Evolutionary conservation across 2,797 vertebrate species (phyloP), one percentile per base, ranked within the genome.

Genomic region (Ctenochaetus hawaiiensis): DNA sequence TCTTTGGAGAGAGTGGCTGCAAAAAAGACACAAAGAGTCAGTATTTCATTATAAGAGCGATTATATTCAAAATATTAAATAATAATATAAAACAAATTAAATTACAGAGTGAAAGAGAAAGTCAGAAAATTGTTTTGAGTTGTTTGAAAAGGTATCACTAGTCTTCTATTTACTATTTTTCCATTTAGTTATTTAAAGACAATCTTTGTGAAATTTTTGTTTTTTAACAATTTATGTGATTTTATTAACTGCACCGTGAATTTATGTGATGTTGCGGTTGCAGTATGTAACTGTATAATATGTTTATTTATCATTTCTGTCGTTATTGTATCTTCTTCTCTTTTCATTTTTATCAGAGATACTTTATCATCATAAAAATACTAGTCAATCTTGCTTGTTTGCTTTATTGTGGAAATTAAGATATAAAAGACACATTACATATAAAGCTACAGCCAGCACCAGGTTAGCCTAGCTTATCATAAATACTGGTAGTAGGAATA

Each of bases 1-100:
- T 93, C 89, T 78, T 87, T 90, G 52, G 89, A 59, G 41, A 73
- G 20, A 62, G 73, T 7, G 61, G 85, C 93, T 93, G 84, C 60
- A 90, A 89, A 72, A 85, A 49, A 89, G 52, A 86, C 0, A 67
- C 14, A 26, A 53, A 60, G 41, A 66, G 37, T 72, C 65, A 77
- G 57, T 69, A 71, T 83, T 71, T 81, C 56, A 79, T 74, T 67
- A 53, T 8, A 66, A 67, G 41, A n/a, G 43, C 59, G 23, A 57
- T 70, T 54, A 44, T 45, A 16, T 41, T 13, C 26, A 48, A 68
- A 77, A 64, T 20, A 23, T 69, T 54, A 44, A 17, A 48, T 60
- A 71, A 74, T n/a, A 4, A 18, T 45, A 73, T 57, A 51, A 59
- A 34, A 47, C 54, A 17, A 61, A 73, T 73, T 41, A 3, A 79